phyloP scores from a whole-genome alignment of 2,113 vertebrate species.

The Hippopotamus amphibius region DNA sequence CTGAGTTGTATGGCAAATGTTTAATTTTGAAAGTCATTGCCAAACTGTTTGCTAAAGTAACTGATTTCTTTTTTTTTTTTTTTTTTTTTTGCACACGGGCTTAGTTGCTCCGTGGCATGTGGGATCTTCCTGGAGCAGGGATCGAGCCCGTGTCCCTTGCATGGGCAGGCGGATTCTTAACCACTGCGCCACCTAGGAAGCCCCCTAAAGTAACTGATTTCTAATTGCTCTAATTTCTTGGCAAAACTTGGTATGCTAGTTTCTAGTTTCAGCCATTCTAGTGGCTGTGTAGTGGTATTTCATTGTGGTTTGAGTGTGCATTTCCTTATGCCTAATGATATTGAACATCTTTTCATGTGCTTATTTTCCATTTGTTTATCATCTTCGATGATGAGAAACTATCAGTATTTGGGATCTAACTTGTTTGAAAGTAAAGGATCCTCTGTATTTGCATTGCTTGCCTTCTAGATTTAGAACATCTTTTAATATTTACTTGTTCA shows the following conservation, averaged over 20 bases:
- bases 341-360: not conserved
- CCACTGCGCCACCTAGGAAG: not conserved
- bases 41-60: not conserved
- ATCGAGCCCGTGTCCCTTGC: not conserved
- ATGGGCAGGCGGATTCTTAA: not conserved
- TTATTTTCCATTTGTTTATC: not conserved
- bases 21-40: constrained; percentile 46
- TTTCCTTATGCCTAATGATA: not conserved
- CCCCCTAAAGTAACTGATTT: not conserved
- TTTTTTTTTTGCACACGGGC: not conserved
- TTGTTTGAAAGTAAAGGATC: not conserved
- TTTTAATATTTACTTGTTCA: not conserved
- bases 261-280: not conserved
- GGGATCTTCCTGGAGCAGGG: not conserved
- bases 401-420: not conserved
- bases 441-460: not conserved
- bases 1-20: not conserved
- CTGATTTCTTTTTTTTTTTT: not conserved
- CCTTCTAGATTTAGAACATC: not conserved
- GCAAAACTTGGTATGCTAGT: not conserved
- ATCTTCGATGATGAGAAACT: not conserved
- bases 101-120: not conserved
- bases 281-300: not conserved
- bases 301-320: not conserved
- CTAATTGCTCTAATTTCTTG: not conserved